Percentiles rank a stretch among this genome's conserved stretches.
These are phyloP conservation scores for Panagrolaimus sp. DNA, from an alignment of 1,140 invertebrate species.

Conservation along the genomic window DNA sequence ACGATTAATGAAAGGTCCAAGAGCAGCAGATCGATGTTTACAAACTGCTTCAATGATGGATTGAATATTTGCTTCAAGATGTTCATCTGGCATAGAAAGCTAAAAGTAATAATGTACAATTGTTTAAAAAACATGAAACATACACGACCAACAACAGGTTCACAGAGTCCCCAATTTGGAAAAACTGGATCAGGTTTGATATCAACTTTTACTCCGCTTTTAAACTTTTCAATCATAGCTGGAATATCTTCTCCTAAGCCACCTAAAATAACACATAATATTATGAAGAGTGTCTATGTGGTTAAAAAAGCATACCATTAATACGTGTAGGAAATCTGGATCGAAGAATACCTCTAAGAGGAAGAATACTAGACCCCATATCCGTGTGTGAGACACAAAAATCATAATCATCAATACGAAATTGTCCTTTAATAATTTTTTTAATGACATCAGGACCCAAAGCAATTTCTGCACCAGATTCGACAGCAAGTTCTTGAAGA, in stretches of 20 bases:
- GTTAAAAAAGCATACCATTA: slow-evolving; percentile 39
- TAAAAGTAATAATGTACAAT: slow-evolving; percentile 31
- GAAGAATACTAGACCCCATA: slow-evolving; percentile 49
- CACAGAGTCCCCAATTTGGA: slow-evolving; percentile 51
- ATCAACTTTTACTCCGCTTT: slow-evolving; percentile 51
- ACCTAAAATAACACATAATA: slow-evolving; percentile 34
- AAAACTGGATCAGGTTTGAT: slow-evolving; percentile 52
- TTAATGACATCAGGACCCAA: slow-evolving; percentile 55
- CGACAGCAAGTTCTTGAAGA: slow-evolving; percentile 47
- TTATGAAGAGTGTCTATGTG: background rate
- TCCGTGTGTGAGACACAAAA: slow-evolving; percentile 56
- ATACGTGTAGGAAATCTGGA: slow-evolving; percentile 51
- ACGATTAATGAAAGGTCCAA: slow-evolving; percentile 56
- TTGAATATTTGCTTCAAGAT: slow-evolving; percentile 53
- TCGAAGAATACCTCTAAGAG: slow-evolving; percentile 52
- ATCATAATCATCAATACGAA: slow-evolving; percentile 56
- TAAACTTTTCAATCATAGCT: slow-evolving; percentile 47
- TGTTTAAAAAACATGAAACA: slow-evolving; percentile 11
- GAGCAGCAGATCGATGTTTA: slow-evolving; percentile 49
- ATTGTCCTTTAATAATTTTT: slow-evolving; percentile 59
- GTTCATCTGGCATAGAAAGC: slow-evolving; percentile 50
- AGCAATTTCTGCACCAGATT: slow-evolving; percentile 54
- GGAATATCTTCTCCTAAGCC: slow-evolving; percentile 50
- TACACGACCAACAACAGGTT: slow-evolving; percentile 51
- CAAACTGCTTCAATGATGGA: slow-evolving; percentile 46